phyloP scores from a whole-genome alignment of 1,140 invertebrate genomes.

The Bombus huntii region DNA sequence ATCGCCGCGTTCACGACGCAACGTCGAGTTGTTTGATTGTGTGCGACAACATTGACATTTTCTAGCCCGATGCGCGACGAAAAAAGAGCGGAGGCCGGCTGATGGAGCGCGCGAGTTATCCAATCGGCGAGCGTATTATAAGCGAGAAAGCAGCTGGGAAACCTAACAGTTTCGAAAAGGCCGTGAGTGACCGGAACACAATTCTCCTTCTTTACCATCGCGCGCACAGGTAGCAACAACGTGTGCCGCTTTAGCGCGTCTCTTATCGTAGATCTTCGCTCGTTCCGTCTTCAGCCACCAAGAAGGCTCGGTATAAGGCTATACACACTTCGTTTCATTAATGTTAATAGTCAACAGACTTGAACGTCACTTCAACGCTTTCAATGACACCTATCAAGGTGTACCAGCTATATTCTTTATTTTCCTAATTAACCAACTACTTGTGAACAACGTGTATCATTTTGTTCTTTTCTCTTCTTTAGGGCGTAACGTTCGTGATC shows the following conservation, averaged over 20 bases:
- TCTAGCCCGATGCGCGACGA: background rate
- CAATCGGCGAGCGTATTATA: conserved; percentile 41
- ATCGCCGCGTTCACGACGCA: background rate
- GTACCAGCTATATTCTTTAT: conserved; percentile 30
- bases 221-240: conserved; percentile 62
- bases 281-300: conserved; percentile 65
- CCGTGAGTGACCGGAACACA: conserved; percentile 75
- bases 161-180: conserved; percentile 65
- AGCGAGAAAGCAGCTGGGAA: conserved; percentile 68
- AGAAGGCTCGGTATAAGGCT: conserved; percentile 35
- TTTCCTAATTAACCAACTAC: conserved; percentile 21
- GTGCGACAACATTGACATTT: conserved; percentile 50
- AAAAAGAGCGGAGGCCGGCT: background rate
- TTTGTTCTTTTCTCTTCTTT: background rate
- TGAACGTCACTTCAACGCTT: conserved; percentile 39
- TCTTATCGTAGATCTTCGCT: conserved; percentile 70
- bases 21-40: no score
- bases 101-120: conserved; percentile 24
- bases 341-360: conserved; percentile 70
- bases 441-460: background rate
- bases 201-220: conserved; percentile 32
- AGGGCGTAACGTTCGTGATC: background rate
- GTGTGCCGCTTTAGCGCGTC: conserved; percentile 57
- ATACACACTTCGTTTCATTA: conserved; percentile 73
- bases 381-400: conserved; percentile 33